Conservation (phyloP, 1,140 invertebrate genomes). For the Cotesia vestalis region DNA sequence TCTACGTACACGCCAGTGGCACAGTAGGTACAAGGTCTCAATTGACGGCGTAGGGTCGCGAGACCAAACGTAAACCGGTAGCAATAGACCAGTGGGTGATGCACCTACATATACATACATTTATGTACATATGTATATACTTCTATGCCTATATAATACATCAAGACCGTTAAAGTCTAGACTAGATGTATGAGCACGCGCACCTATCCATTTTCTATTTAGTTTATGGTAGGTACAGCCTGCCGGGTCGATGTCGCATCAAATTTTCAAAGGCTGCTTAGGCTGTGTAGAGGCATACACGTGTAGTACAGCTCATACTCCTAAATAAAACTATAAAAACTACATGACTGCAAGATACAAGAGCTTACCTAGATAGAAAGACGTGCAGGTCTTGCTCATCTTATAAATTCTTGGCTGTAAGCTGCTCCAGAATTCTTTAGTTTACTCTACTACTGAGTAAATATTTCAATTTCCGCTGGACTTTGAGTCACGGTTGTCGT, state of each 20-base stretch:
- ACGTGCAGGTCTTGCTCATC: too few relatives aligned
- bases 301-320: too few relatives aligned
- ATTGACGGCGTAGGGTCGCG: slow-evolving; percentile 8
- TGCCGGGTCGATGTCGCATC: slow-evolving; percentile 49
- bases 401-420: too few relatives aligned
- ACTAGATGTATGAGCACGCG: not conserved
- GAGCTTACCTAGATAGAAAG: too few relatives aligned
- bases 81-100: not conserved
- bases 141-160: not conserved
- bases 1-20: not conserved
- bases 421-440: not conserved
- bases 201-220: slow-evolving; percentile 2
- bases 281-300: slow-evolving; percentile 5
- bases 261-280: slow-evolving; percentile 45
- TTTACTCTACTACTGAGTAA: not conserved
- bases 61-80: not conserved
- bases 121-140: not conserved
- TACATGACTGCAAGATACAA: too few relatives aligned
- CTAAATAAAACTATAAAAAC: not conserved
- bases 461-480: not conserved
- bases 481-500: too few relatives aligned
- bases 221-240: not conserved
- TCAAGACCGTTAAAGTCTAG: not conserved
- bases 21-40: slow-evolving; percentile 27
- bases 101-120: too few relatives aligned